Conservation (phyloP, 2,113 vertebrate species). For the Camelus dromedarius region DNA sequence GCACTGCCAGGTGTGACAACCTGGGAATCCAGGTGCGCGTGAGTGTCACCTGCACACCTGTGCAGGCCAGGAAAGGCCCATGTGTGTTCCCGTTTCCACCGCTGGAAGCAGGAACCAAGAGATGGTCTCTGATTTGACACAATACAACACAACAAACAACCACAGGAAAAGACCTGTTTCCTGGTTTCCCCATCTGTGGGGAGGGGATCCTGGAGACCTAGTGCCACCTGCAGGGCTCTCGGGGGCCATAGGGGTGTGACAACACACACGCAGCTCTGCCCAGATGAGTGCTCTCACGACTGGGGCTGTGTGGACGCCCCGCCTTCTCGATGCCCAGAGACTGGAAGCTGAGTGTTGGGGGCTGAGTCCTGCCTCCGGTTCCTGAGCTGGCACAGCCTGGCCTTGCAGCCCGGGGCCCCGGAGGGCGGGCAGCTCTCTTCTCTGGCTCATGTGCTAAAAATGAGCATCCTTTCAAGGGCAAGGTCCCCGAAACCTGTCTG, state of each 20-base stretch:
- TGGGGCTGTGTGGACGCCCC: accelerated
- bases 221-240: accelerated
- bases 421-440: accelerated
- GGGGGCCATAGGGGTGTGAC: accelerated
- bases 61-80: accelerated
- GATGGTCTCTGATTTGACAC: background rate
- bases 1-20: accelerated
- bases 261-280: accelerated
- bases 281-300: accelerated
- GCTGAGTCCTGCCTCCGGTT: accelerated
- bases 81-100: accelerated
- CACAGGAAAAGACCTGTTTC: accelerated
- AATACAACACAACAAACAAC: background rate
- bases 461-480: background rate
- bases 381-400: accelerated
- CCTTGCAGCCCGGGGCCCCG: accelerated
- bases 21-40: accelerated
- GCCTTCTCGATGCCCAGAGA: accelerated
- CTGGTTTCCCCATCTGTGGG: accelerated
- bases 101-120: background rate
- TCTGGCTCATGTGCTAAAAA: accelerated
- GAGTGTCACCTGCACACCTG: accelerated
- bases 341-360: accelerated
- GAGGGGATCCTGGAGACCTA: accelerated
- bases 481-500: accelerated